Percentiles rank a stretch among this genome's conserved stretches.
Evolutionary conservation across 1,140 invertebrate species (phyloP).

Genomic region (Orchestia grillus): DNA sequence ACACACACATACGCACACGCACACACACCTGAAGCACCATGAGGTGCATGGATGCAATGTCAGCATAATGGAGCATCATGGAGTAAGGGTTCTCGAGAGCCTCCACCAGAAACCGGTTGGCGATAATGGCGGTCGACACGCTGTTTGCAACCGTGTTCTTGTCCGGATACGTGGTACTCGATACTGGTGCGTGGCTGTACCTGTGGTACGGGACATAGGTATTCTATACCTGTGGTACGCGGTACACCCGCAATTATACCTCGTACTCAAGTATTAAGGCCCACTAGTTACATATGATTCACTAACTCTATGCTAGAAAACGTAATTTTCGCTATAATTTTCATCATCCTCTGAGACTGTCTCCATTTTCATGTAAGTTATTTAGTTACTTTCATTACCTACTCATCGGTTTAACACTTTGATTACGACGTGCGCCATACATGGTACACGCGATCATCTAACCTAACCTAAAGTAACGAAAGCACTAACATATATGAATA

Average conservation of each 20-base stretch:
- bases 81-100: constrained; percentile 60
- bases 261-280: too few relatives aligned
- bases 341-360: too few relatives aligned
- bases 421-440: too few relatives aligned
- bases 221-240: background rate
- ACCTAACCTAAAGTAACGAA: too few relatives aligned
- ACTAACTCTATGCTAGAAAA: too few relatives aligned
- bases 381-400: too few relatives aligned
- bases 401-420: too few relatives aligned
- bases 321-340: too few relatives aligned
- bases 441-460: too few relatives aligned
- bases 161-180: constrained; percentile 61
- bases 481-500: too few relatives aligned
- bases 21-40: constrained; percentile 62
- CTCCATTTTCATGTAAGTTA: too few relatives aligned
- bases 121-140: constrained; percentile 63
- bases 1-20: background rate
- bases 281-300: too few relatives aligned
- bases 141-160: constrained; percentile 63
- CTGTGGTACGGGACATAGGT: constrained; percentile 22
- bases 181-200: constrained; percentile 62
- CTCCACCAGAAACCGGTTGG: constrained; percentile 64
- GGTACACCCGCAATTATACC: background rate
- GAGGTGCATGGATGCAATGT: constrained; percentile 65
- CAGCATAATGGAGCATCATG: constrained; percentile 65